Base-by-base conservation (phyloP, 2,113 vertebrate genomes). In the Neodon shergylaensis region DNA sequence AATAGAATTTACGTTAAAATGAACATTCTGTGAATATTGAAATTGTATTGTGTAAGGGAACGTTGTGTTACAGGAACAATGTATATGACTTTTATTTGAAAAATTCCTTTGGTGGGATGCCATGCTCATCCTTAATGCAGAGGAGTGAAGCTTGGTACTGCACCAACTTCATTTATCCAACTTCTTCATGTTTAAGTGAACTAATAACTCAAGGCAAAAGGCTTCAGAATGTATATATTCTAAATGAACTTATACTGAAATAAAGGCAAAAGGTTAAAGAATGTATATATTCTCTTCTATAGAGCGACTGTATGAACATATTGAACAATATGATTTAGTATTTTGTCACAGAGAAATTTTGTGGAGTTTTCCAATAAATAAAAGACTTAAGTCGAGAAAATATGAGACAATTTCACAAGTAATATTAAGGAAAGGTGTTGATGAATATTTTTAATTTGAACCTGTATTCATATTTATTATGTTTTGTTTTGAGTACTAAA, bases 401-500 rank as follows among this genome's bases (percentile, higher is more conserved):
- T 47, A 54, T 54, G n/a, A 91, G 42, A 47, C 0, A 11, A 24
- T 4, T 1, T n/a, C 7, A 76, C 9, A 96, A 86, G 86, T 39
- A 93, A 33, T 66, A 63, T 89, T 92, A 54, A 12, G 4, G 72
- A 90, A 44, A 88, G 0, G 81, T 87, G 85, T 22, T 89, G n/a
- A 94, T 88, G 91, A n/a, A 63, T 31, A 78, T 5, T 28, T 52
- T 76, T 31, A 1, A 39, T 24, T 17, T 24, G 78, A 7, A 16
- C 70, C 3, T 81, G 44, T 14, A 63, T 58, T 77, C 7, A 61
- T 2, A 76, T 81, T 88, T 52, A 87, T 72, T 84, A 93, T 28
- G 0, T 66, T 96, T 96, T 95, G 44, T 87, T 54, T 94, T 90
- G 0, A 90, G 6, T 72, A 33, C 26, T 91, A 92, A 65, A 42